phyloP scores from a whole-genome alignment of 1,140 invertebrate species.

The Zelostemma sp. region DNA sequence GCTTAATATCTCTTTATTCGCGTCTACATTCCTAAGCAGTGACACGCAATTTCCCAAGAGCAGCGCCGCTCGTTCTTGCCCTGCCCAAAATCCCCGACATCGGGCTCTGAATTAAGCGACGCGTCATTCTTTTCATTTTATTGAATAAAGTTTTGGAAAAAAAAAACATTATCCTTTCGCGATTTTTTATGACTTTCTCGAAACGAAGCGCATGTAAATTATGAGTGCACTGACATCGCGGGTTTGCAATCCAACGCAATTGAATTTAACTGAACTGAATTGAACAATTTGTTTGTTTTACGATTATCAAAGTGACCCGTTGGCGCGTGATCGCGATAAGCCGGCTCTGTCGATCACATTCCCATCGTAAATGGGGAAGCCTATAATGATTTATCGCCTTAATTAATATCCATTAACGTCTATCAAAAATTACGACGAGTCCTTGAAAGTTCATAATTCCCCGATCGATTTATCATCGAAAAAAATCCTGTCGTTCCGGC shows the following conservation, averaged over 20 bases:
- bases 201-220: no score
- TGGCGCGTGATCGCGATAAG: not conserved
- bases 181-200: no score
- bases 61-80: slow-evolving; percentile 16
- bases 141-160: no score
- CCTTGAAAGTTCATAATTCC: no score
- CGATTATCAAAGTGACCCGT: not conserved
- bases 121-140: slow-evolving; percentile 1
- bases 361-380: not conserved
- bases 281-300: slow-evolving; percentile 4
- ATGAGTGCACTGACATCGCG: not conserved
- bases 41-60: slow-evolving; percentile 42
- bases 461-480: no score
- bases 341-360: not conserved
- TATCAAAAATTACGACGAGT: no score
- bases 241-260: not conserved
- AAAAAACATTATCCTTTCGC: no score
- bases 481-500: no score
- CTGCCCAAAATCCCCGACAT: not conserved
- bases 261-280: slow-evolving; percentile 4
- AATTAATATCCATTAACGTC: no score
- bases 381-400: no score
- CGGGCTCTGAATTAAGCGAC: not conserved
- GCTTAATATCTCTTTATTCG: slow-evolving; percentile 33
- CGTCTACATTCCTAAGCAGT: slow-evolving; percentile 40